phyloP scores from a whole-genome alignment of 2,113 vertebrate species.

The Sphyrna mokarran region DNA sequence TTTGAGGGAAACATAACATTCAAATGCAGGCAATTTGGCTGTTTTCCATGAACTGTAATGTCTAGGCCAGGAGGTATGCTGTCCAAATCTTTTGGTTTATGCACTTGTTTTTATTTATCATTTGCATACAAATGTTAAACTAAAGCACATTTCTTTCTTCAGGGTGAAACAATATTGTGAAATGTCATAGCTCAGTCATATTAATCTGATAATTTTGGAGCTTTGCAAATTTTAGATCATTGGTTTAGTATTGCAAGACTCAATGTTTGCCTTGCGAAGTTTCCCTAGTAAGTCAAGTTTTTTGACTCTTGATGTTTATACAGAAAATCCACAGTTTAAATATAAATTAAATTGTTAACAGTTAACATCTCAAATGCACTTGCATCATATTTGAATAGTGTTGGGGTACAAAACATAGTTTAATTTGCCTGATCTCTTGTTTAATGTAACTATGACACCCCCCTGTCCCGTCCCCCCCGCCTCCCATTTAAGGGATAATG shows the following conservation, averaged over 20 bases:
- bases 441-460: neutral
- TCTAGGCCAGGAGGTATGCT: neutral
- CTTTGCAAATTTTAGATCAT: neutral
- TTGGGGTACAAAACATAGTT: neutral
- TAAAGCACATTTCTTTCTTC: constrained; percentile 1
- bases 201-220: neutral
- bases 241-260: neutral
- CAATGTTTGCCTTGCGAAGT: neutral
- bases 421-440: neutral
- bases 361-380: constrained; percentile 8
- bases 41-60: neutral
- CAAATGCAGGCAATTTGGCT: neutral
- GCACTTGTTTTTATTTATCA: constrained; percentile 12
- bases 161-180: neutral
- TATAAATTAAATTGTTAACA: neutral
- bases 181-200: neutral
- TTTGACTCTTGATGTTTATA: neutral
- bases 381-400: neutral
- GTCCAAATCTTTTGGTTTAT: neutral
- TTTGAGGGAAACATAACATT: neutral
- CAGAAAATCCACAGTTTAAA: constrained; percentile 8
- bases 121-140: constrained; percentile 18
- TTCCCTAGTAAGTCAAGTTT: neutral
- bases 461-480: too few species aligned
- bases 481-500: neutral